Conservation (phyloP, 2,888 invertebrate genomes). For the Alsophila aescularia region DNA sequence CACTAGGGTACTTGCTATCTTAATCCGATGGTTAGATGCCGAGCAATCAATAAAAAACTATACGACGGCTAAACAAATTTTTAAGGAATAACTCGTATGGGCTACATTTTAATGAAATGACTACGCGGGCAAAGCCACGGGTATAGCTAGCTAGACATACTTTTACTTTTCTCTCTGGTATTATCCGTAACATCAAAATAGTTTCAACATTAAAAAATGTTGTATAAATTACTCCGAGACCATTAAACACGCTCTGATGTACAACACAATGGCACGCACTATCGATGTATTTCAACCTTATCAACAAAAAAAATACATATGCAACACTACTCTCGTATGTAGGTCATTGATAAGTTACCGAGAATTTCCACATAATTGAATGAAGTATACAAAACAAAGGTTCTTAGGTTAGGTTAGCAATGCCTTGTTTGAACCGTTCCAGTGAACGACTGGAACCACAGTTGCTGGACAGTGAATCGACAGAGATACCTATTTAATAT, state of each 20-base stretch:
- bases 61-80: too few relatives aligned
- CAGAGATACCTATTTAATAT: too few relatives aligned
- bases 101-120: too few relatives aligned
- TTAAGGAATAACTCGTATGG: too few relatives aligned
- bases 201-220: too few relatives aligned
- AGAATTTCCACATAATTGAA: conserved; percentile 23
- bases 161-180: too few relatives aligned
- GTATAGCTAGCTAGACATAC: too few relatives aligned
- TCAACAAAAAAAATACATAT: conserved; percentile 20
- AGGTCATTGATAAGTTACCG: conserved; percentile 38
- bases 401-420: background rate
- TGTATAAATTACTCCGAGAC: background rate
- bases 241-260: background rate
- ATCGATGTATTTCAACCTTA: conserved; percentile 28
- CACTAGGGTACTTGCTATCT: too few relatives aligned
- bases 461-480: background rate
- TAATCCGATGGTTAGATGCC: too few relatives aligned
- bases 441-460: background rate
- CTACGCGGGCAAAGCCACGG: too few relatives aligned
- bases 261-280: background rate
- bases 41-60: too few relatives aligned
- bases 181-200: too few relatives aligned
- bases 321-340: conserved; percentile 23
- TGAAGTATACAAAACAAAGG: conserved; percentile 10
- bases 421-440: background rate